These are phyloP conservation scores for Habroteleia sp. DNA, from an alignment of 2,888 invertebrate species.

Conservation along the genomic window DNA sequence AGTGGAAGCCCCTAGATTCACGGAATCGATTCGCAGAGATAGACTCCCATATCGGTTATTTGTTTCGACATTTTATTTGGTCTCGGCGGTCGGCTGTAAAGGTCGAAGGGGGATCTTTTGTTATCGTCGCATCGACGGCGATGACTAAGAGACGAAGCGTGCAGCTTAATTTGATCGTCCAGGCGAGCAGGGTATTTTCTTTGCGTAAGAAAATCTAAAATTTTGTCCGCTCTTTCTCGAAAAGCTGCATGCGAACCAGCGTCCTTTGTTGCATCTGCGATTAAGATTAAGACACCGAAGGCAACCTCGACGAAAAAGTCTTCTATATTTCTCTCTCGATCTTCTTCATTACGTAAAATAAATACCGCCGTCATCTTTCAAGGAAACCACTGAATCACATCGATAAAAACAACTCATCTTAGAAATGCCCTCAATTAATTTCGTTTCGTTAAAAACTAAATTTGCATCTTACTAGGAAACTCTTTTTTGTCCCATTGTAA, in stretches of 20 bases:
- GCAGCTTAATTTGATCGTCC: constrained; percentile 31
- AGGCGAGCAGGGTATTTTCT: constrained; percentile 34
- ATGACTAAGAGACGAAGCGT: constrained; percentile 36
- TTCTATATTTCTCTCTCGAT: constrained; percentile 12
- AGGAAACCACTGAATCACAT: constrained; percentile 32
- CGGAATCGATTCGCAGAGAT: no score
- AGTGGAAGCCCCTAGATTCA: not conserved
- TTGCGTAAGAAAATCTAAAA: constrained; percentile 21
- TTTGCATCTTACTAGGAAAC: constrained; percentile 24
- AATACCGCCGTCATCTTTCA: constrained; percentile 24
- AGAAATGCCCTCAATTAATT: constrained; percentile 33
- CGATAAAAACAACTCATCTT: constrained; percentile 15
- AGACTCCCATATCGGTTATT: no score
- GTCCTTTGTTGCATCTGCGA: constrained; percentile 21
- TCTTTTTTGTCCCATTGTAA: not conserved
- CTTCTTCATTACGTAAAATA: constrained; percentile 27
- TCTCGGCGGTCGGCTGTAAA: no score
- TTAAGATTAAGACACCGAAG: constrained; percentile 9
- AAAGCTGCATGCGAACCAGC: constrained; percentile 19
- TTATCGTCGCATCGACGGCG: constrained; percentile 4
- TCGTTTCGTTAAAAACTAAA: constrained; percentile 19
- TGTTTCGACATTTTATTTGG: not conserved
- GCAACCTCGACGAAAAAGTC: constrained; percentile 10
- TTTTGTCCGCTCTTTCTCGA: constrained; percentile 24
- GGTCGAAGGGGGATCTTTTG: no score